These are phyloP conservation scores for Danio rerio DNA, from an alignment of 2,113 vertebrate genomes.

Conservation along the genomic window DNA sequence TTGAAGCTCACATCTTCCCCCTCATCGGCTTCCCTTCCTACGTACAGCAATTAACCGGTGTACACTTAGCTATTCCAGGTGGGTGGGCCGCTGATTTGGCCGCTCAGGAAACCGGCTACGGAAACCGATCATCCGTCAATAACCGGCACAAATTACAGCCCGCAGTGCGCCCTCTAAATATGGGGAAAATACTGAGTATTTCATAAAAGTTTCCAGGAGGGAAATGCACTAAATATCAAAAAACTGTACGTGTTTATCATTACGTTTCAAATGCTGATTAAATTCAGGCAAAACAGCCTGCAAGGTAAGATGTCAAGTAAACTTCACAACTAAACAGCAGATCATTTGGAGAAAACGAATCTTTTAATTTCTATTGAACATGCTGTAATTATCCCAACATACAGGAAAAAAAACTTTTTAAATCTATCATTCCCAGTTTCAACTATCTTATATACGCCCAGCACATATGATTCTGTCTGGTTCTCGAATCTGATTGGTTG, in stretches of 20 bases:
- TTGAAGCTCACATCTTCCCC: conserved; percentile 31
- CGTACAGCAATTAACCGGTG: conserved; percentile 72
- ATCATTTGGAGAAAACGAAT: too few species aligned
- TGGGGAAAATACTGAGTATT: conserved; percentile 47
- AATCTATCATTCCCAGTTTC: too few species aligned
- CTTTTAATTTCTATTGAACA: too few species aligned
- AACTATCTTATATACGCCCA: too few species aligned
- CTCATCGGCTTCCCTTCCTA: conserved; percentile 21
- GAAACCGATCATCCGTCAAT: conserved; percentile 61
- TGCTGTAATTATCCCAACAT: too few species aligned
- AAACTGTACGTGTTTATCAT: neutral
- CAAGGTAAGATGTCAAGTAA: neutral
- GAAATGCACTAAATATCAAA: neutral
- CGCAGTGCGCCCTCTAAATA: conserved; percentile 20
- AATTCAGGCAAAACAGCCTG: neutral
- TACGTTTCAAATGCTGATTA: too few species aligned
- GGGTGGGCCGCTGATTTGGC: conserved; percentile 66
- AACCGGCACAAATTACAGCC: conserved; percentile 53
- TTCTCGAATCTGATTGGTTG: too few species aligned
- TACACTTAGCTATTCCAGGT: conserved; percentile 75
- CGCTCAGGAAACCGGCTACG: conserved; percentile 55
- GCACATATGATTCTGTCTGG: too few species aligned
- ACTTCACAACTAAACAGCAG: neutral
- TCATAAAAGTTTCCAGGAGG: neutral
- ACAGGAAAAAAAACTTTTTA: too few species aligned